phyloP scores from a whole-genome alignment of 1,140 invertebrate species.

The Lasaia peninsularis region DNA sequence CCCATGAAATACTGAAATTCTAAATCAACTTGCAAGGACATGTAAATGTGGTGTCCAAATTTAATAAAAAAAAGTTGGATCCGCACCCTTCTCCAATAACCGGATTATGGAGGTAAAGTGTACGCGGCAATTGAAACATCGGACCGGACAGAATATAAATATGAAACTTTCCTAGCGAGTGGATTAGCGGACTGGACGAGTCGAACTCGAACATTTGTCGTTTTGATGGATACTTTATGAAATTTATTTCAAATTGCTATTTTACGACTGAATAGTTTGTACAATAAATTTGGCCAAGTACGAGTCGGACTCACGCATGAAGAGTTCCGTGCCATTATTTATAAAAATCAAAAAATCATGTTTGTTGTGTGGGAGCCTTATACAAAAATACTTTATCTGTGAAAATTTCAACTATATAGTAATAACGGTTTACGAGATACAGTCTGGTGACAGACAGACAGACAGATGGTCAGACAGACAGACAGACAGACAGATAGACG shows the following conservation, averaged over 20 bases:
- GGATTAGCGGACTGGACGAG: slow-evolving; percentile 36
- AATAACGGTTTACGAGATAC: no score
- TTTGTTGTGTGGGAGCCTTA: no score
- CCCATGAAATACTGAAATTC: no score
- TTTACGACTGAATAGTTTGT: slow-evolving; percentile 3
- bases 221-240: slow-evolving; percentile 10
- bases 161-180: slow-evolving; percentile 51
- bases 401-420: no score
- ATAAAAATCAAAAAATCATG: no score
- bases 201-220: slow-evolving; percentile 19
- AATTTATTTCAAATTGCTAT: slow-evolving; percentile 13
- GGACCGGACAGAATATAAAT: slow-evolving; percentile 66
- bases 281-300: neutral
- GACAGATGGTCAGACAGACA: no score
- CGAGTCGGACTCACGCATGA: no score
- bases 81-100: slow-evolving; percentile 57
- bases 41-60: slow-evolving; percentile 24
- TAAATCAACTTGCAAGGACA: slow-evolving; percentile 5
- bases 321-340: no score
- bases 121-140: slow-evolving; percentile 63
- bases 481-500: no score
- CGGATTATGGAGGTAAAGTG: slow-evolving; percentile 58
- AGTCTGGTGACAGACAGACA: no score
- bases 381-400: no score
- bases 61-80: slow-evolving; percentile 35